Percentiles rank a stretch among this genome's conserved stretches.
Evolutionary conservation across 2,113 vertebrate genomes (phyloP).

Genomic region (Lepidiolamprologus cunningtoni): DNA sequence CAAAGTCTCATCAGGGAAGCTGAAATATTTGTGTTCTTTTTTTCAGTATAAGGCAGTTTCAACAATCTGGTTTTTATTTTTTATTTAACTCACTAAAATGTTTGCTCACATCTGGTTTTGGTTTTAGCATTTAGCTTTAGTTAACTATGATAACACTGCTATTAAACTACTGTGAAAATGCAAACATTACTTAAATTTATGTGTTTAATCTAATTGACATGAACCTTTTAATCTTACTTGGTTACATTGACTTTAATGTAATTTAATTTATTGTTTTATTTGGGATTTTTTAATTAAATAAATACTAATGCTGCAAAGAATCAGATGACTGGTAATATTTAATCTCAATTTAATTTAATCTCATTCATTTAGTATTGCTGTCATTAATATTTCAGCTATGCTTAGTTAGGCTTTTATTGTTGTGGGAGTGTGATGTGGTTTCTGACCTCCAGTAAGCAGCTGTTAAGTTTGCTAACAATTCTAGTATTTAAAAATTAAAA

Average conservation of each 20-base stretch:
- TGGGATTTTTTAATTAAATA: background rate
- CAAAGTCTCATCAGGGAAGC: background rate
- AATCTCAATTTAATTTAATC: background rate
- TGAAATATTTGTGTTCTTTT: background rate
- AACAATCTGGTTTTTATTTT: rapidly evolving
- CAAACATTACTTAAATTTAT: background rate
- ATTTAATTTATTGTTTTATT: background rate
- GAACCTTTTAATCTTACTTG: background rate
- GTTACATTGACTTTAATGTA: background rate
- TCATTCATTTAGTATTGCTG: background rate
- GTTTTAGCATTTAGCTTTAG: background rate
- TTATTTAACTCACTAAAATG: background rate
- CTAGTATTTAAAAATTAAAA: background rate
- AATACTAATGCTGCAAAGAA: background rate
- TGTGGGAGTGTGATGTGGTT: background rate
- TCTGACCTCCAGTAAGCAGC: background rate
- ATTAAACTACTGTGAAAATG: background rate
- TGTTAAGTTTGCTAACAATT: background rate
- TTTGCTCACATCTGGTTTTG: background rate
- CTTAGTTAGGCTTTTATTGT: background rate
- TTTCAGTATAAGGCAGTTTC: rapidly evolving
- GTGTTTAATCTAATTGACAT: background rate
- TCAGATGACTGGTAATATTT: background rate
- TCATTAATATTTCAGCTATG: background rate
- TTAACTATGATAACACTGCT: background rate